These are phyloP conservation scores for Manis crassicaudata DNA, from an alignment of 2,797 vertebrate genomes.

Conservation along the genomic window DNA sequence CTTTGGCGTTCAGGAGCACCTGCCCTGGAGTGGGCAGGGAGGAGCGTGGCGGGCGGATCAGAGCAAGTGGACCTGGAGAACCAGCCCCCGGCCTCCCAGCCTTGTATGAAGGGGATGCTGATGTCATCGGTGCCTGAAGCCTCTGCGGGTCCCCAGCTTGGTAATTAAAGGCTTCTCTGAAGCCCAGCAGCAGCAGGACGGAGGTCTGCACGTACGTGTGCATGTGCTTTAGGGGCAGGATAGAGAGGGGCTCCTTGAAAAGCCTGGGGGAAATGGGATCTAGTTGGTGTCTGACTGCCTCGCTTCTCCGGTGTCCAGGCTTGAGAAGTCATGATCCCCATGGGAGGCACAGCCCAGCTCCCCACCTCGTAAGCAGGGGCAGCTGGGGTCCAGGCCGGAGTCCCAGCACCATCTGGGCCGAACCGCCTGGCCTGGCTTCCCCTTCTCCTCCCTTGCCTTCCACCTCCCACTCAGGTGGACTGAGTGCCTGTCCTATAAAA, in stretches of 20 bases:
- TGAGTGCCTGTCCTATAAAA: not conserved
- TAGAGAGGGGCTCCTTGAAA: not conserved
- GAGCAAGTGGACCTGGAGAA: fast-evolving
- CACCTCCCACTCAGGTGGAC: not conserved
- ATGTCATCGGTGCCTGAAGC: conserved; percentile 62
- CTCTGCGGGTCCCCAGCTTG: conserved; percentile 61
- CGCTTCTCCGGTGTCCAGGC: not conserved
- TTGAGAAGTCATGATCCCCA: not conserved
- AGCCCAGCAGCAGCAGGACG: not conserved
- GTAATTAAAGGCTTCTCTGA: conserved; percentile 60
- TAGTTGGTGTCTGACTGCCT: not conserved
- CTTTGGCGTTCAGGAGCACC: not conserved
- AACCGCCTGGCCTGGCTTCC: not conserved
- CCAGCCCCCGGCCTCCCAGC: not conserved
- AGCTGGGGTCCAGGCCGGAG: not conserved
- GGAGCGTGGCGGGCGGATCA: fast-evolving
- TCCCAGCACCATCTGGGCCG: too few relatives aligned
- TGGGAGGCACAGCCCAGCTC: not conserved
- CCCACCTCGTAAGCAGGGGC: fast-evolving
- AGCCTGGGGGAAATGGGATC: not conserved
- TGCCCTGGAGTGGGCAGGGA: not conserved
- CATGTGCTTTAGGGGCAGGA: not conserved
- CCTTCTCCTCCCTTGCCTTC: not conserved
- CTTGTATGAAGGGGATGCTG: conserved; percentile 71
- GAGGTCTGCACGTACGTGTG: not conserved